A percentile compares a stretch with the other conserved stretches of the same genome.
Evolutionary conservation across 2,113 vertebrate genomes (phyloP).

Genomic region (Otus sunia): DNA sequence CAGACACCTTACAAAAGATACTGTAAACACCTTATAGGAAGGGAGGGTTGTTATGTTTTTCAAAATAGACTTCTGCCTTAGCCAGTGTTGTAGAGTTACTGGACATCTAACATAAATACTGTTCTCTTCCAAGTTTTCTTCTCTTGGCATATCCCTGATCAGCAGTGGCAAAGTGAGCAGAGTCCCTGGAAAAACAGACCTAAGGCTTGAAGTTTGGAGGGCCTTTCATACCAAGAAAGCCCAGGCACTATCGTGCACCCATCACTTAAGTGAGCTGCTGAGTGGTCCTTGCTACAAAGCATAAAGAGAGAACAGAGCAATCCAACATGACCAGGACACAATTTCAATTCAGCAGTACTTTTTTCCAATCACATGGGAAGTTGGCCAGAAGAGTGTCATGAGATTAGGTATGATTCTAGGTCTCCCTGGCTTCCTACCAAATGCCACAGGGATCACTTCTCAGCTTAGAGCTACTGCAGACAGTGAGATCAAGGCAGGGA

Average conservation of each 20-base stretch:
- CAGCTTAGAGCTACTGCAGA: background rate
- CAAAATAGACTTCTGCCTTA: background rate
- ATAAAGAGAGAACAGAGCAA: background rate
- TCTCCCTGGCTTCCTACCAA: background rate
- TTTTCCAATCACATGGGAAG: background rate
- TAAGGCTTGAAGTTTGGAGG: background rate
- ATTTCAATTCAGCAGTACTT: background rate
- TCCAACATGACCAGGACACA: background rate
- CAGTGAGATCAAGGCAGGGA: background rate
- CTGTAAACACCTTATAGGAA: background rate
- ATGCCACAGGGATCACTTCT: background rate
- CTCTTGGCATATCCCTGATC: background rate
- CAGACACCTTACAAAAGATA: conserved; percentile 33
- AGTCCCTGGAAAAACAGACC: background rate
- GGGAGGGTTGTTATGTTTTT: background rate
- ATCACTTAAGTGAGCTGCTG: background rate
- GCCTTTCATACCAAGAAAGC: background rate
- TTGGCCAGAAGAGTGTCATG: background rate
- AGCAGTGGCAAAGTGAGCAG: background rate
- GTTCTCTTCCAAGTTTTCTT: background rate
- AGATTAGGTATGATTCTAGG: background rate
- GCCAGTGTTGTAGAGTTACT: background rate
- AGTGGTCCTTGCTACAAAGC: background rate
- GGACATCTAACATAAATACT: background rate
- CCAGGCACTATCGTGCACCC: background rate